Percentiles rank a stretch among this genome's conserved stretches.
These are phyloP conservation scores for Eupeodes latifasciatus DNA, from an alignment of 2,888 invertebrate genomes.

Conservation along the genomic window DNA sequence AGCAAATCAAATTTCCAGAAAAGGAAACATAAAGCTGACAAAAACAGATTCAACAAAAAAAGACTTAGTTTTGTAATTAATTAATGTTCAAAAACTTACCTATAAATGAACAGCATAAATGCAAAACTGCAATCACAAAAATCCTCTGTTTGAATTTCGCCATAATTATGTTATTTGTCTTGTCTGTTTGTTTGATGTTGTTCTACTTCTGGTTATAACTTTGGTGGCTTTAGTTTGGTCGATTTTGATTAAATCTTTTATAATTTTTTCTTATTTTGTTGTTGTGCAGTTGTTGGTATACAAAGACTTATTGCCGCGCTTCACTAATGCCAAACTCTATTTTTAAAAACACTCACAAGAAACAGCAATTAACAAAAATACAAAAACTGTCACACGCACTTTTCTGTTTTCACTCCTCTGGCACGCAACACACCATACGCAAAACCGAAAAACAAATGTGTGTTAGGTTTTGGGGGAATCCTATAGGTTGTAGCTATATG, in stretches of 20 bases:
- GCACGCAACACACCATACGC: constrained; percentile 35
- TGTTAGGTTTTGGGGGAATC: constrained; percentile 9
- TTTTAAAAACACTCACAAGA: constrained; percentile 43
- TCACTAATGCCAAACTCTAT: constrained; percentile 68
- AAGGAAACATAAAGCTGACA: too few species aligned
- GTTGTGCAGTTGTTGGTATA: constrained; percentile 35
- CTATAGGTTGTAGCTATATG: neutral
- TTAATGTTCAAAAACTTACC: constrained; percentile 51
- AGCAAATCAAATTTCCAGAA: too few species aligned
- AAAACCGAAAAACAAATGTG: constrained; percentile 34
- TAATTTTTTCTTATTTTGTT: constrained; percentile 45
- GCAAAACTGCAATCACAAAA: constrained; percentile 60
- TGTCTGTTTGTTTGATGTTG: neutral
- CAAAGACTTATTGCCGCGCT: constrained; percentile 49
- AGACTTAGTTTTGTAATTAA: too few species aligned
- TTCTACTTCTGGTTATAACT: constrained; percentile 19
- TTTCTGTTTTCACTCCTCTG: constrained; percentile 50
- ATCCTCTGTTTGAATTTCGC: constrained; percentile 67
- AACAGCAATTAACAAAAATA: constrained; percentile 33
- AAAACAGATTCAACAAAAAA: too few species aligned
- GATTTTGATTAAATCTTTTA: constrained; percentile 54
- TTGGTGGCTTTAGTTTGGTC: constrained; percentile 3
- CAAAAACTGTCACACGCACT: constrained; percentile 64
- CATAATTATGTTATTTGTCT: constrained; percentile 47
- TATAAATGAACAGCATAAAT: constrained; percentile 68